Percentiles rank a stretch among this genome's conserved stretches.
These are phyloP conservation scores for Liparis tanakae DNA, from an alignment of 2,797 vertebrate species.

Conservation along the genomic window DNA sequence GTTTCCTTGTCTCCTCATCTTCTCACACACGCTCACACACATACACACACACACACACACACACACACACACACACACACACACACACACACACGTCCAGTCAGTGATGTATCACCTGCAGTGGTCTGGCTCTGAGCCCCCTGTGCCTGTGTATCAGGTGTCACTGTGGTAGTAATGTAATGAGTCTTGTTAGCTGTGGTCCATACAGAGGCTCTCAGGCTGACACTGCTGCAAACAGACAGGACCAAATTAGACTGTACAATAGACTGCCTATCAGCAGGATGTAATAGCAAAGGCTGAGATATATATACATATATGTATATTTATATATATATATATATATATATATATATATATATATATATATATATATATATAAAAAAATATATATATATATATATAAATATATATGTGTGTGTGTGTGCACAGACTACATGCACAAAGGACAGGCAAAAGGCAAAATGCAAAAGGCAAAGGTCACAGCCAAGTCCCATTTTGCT, in stretches of 20 bases:
- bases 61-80: conserved; percentile 29
- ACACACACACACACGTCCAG: conserved; percentile 26
- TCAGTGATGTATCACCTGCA: conserved; percentile 49
- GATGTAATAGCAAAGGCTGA: conserved; percentile 18
- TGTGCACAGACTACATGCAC: conserved; percentile 29
- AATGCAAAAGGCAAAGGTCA: conserved; percentile 65
- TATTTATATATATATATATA: not conserved
- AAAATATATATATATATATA: no score
- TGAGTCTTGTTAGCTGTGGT: conserved; percentile 46
- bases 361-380: no score
- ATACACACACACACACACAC: conserved; percentile 25
- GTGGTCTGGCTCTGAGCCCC: conserved; percentile 44
- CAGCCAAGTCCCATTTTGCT: conserved; percentile 39
- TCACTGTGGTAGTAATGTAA: conserved; percentile 63
- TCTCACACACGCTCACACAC: conserved; percentile 28
- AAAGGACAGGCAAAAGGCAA: conserved; percentile 5
- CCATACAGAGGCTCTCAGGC: conserved; percentile 24
- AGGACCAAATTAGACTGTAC: conserved; percentile 17
- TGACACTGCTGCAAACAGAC: conserved; percentile 35
- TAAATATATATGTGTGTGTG: not conserved
- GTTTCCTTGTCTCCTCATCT: conserved; percentile 36
- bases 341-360: no score
- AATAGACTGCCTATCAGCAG: conserved; percentile 10
- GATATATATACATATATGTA: not conserved
- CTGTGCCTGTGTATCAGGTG: conserved; percentile 57